Evolutionary conservation across 2,888 invertebrate species (phyloP), one percentile per base, ranked within the genome.

Genomic region (Scaptomyza cyrtandrae): DNA sequence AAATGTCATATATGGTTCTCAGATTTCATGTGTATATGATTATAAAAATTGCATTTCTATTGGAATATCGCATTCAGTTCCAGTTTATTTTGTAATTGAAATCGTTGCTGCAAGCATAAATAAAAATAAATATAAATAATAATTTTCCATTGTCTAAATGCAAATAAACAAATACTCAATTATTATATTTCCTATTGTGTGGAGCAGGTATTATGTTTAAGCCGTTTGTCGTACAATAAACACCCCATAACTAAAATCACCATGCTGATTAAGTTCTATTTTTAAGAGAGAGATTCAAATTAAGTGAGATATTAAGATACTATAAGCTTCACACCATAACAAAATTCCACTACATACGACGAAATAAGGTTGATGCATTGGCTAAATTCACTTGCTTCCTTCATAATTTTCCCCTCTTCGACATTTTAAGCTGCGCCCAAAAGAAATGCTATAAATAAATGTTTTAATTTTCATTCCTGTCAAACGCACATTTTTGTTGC

Each of bases 361-460:
- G n/a, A n/a, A n/a, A n/a, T n/a, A n/a, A n/a, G n/a, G n/a, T n/a
- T n/a, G n/a, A n/a, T n/a, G n/a, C n/a, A n/a, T n/a, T n/a, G n/a
- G n/a, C n/a, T n/a, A 24, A 24, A 24, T 2, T 24, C 24, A 3
- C 3, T 24, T 24, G 24, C 5, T 24, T 24, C 3, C 29, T 7
- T 7, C 29, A 4, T 29, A 7, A 6, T 29, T 29, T 29, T 7
- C 29, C 29, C 29, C 29, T 33, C 33, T 33, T 33, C 33, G 2
- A 33, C 33, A 29, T 7, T 29, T 33, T 33, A 0, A 33, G 29
- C 13, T 24, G 48, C 63, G 46, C 68, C 55, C 46, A 37, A 16
- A 75, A 67, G 43, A 53, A 62, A 6, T 29, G 72, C 60, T 41
- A 76, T 75, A 75, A 75, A 75, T 75, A 75, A 61, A 48, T 60